A percentile compares a stretch with the other conserved stretches of the same genome.
Evolutionary conservation across 2,113 vertebrate genomes (phyloP).

Genomic region (Aldabrachelys gigantea): DNA sequence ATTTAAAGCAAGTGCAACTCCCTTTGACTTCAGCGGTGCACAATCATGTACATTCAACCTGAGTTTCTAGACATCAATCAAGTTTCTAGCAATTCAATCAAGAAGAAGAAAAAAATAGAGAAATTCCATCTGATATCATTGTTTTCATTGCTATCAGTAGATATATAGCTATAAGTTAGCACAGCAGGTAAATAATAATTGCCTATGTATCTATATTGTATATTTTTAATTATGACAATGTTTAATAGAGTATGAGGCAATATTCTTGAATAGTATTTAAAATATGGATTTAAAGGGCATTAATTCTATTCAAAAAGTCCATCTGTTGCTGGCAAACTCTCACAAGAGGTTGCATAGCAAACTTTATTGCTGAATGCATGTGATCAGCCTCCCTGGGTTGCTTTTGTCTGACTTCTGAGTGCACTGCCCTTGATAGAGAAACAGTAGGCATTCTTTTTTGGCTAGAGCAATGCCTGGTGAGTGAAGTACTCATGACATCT

Average conservation of each 20-base stretch:
- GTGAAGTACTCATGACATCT: conserved; percentile 33
- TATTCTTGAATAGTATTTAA: conserved; percentile 49
- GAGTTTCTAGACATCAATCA: conserved; percentile 35
- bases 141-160: conserved; percentile 43
- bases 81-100: conserved; percentile 19
- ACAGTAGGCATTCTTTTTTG: conserved; percentile 56
- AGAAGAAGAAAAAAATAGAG: conserved; percentile 6
- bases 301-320: conserved; percentile 69
- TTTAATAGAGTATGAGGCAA: conserved; percentile 60
- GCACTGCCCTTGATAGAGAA: conserved; percentile 52
- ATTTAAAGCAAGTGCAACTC: accelerated
- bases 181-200: conserved; percentile 5
- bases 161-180: conserved; percentile 51
- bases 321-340: conserved; percentile 63
- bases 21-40: neutral
- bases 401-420: conserved; percentile 61
- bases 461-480: conserved; percentile 28
- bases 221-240: conserved; percentile 32
- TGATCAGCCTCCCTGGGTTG: conserved; percentile 49
- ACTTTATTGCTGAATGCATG: conserved; percentile 14
- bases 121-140: neutral
- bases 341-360: conserved; percentile 20
- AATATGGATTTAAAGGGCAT: conserved; percentile 53
- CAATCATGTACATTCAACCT: neutral
- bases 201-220: conserved; percentile 32